Evolutionary conservation across 2,888 invertebrate species (phyloP).

Genomic region (Hemistola chrysoprasaria): DNA sequence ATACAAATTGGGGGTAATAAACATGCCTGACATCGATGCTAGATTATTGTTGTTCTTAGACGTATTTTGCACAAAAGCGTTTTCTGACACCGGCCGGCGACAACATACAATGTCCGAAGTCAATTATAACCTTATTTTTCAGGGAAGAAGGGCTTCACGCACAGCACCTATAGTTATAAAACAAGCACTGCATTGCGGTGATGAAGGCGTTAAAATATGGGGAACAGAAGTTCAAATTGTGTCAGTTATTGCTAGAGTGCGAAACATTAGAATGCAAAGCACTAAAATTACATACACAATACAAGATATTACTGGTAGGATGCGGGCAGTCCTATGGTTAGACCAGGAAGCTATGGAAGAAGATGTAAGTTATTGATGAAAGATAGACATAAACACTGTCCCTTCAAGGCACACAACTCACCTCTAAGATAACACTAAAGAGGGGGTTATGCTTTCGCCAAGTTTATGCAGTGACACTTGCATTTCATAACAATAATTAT

Average conservation of each 20-base stretch:
- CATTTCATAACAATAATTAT: too few relatives aligned
- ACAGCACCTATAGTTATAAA: slow-evolving; percentile 75
- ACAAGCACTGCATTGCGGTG: slow-evolving; percentile 72
- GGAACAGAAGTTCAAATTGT: slow-evolving; percentile 76
- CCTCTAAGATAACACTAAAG: too few relatives aligned
- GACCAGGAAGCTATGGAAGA: slow-evolving; percentile 76
- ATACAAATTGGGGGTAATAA: too few relatives aligned
- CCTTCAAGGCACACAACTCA: too few relatives aligned
- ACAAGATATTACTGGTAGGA: slow-evolving; percentile 76
- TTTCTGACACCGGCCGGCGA: too few relatives aligned
- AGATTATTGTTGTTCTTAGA: too few relatives aligned
- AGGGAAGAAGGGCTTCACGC: slow-evolving; percentile 71
- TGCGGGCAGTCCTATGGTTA: slow-evolving; percentile 74
- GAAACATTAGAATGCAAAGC: slow-evolving; percentile 72
- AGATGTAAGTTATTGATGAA: slow-evolving; percentile 69
- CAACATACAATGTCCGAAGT: background rate
- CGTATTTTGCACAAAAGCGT: too few relatives aligned
- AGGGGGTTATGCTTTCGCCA: too few relatives aligned
- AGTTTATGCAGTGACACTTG: too few relatives aligned
- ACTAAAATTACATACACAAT: slow-evolving; percentile 77
- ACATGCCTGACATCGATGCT: too few relatives aligned
- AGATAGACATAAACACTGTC: too few relatives aligned
- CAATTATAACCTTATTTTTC: slow-evolving; percentile 10
- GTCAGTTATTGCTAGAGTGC: slow-evolving; percentile 63
- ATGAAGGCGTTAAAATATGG: slow-evolving; percentile 77